These are phyloP conservation scores for Helostoma temminkii DNA, from an alignment of 2,797 vertebrate genomes.

Conservation along the genomic window DNA sequence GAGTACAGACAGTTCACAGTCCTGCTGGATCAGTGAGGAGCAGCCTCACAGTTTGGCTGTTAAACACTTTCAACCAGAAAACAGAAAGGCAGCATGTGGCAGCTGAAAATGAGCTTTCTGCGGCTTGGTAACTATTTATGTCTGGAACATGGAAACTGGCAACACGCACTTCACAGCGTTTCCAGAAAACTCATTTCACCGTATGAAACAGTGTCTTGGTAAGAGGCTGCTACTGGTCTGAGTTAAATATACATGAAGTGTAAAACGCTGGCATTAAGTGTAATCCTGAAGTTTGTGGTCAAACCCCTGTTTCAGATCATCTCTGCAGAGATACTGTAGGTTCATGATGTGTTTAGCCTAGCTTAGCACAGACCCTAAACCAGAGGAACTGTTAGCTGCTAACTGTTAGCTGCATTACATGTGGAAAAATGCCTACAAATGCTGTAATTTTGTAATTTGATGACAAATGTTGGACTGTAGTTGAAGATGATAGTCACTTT, in stretches of 20 bases:
- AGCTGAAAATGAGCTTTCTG: not conserved
- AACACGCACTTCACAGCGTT: not conserved
- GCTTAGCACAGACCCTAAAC: not conserved
- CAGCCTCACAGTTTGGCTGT: slow-evolving; percentile 70
- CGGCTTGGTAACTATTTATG: slow-evolving; percentile 24
- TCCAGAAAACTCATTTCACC: not conserved
- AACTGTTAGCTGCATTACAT: no score
- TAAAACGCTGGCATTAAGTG: not conserved
- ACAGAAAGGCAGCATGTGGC: slow-evolving; percentile 6
- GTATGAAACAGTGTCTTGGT: not conserved
- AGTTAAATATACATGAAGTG: not conserved
- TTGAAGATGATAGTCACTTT: no score
- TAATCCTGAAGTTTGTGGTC: no score
- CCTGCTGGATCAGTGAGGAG: slow-evolving; percentile 82
- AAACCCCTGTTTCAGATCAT: no score
- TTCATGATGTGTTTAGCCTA: not conserved
- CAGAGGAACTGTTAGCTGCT: no score
- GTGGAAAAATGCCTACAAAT: no score
- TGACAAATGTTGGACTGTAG: no score
- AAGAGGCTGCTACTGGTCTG: not conserved
- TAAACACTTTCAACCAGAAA: no score
- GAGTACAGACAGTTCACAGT: slow-evolving; percentile 80
- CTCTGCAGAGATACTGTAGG: no score
- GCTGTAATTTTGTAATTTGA: no score
- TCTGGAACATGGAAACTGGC: not conserved